A percentile compares a stretch with the other conserved stretches of the same genome.
Conservation (phyloP, 2,797 vertebrate genomes). For the Thalassophryne amazonica region DNA sequence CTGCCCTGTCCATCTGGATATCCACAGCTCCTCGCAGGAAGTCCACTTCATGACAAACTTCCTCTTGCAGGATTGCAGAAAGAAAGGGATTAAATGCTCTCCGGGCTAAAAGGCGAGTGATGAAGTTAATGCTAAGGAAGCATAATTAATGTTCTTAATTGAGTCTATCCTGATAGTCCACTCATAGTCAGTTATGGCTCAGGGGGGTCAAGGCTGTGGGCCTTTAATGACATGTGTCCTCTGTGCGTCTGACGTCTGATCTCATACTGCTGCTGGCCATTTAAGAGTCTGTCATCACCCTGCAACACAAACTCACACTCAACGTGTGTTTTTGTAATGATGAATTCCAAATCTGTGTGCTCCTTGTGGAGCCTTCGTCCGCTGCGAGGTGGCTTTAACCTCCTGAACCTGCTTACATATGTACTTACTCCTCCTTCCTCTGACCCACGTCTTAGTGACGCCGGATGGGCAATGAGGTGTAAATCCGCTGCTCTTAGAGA, state of each 20-base stretch:
- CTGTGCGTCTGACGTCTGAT: conserved; percentile 68
- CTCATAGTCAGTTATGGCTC: conserved; percentile 53
- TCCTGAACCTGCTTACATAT: conserved; percentile 53
- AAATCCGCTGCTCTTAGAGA: conserved; percentile 57
- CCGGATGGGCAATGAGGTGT: conserved; percentile 55
- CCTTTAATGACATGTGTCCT: conserved; percentile 50
- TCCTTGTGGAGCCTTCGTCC: conserved; percentile 45
- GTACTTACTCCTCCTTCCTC: conserved; percentile 35
- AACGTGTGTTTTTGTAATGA: no score
- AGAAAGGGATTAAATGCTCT: conserved; percentile 53
- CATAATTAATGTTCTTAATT: conserved; percentile 77
- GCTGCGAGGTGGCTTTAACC: conserved; percentile 61
- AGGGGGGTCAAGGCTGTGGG: conserved; percentile 50
- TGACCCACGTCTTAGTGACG: conserved; percentile 56
- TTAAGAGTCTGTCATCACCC: conserved; percentile 18
- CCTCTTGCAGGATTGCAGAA: conserved; percentile 58
- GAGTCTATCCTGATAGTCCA: conserved; percentile 67
- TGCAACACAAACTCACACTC: no score
- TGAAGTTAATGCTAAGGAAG: conserved; percentile 70
- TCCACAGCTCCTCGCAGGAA: conserved; percentile 44
- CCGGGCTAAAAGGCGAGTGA: conserved; percentile 64
- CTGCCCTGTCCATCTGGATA: conserved; percentile 62
- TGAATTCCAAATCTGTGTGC: conserved; percentile 21
- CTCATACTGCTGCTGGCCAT: conserved; percentile 49
- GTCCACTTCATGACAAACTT: conserved; percentile 71